Conservation (phyloP, 1,140 invertebrate species). For the Colletes gigas region DNA sequence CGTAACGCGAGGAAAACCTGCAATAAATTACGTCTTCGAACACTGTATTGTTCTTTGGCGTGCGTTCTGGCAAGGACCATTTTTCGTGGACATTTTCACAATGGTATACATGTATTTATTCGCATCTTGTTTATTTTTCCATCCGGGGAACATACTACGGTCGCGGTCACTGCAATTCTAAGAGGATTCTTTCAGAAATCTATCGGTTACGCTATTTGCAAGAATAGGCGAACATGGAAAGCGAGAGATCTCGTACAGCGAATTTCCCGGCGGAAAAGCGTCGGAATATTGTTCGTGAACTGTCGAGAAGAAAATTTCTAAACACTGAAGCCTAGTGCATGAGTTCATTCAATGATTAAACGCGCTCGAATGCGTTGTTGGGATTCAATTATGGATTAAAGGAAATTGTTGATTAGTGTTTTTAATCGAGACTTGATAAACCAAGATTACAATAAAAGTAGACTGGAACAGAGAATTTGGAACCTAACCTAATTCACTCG, state of each 20-base stretch:
- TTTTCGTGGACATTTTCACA: background rate
- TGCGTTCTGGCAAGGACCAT: too few species aligned
- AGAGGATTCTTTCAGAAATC: background rate
- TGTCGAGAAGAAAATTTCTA: background rate
- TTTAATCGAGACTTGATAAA: too few species aligned
- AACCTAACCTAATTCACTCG: too few species aligned
- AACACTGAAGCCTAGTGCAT: too few species aligned
- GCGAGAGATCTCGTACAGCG: background rate
- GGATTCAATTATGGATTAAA: too few species aligned
- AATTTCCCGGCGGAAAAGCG: background rate
- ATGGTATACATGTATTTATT: background rate
- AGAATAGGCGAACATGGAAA: conserved; percentile 4
- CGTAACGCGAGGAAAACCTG: background rate
- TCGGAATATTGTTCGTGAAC: background rate
- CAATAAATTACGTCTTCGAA: background rate
- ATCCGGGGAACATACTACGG: conserved; percentile 4
- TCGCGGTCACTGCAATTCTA: background rate
- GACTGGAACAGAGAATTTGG: too few species aligned
- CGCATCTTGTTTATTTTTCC: background rate
- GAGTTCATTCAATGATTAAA: too few species aligned
- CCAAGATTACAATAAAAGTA: too few species aligned
- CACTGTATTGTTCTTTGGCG: background rate
- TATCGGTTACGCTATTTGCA: background rate
- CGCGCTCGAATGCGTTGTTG: too few species aligned
- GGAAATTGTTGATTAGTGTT: too few species aligned